phyloP scores from a whole-genome alignment of 2,113 vertebrate genomes.

The Python bivittatus region DNA sequence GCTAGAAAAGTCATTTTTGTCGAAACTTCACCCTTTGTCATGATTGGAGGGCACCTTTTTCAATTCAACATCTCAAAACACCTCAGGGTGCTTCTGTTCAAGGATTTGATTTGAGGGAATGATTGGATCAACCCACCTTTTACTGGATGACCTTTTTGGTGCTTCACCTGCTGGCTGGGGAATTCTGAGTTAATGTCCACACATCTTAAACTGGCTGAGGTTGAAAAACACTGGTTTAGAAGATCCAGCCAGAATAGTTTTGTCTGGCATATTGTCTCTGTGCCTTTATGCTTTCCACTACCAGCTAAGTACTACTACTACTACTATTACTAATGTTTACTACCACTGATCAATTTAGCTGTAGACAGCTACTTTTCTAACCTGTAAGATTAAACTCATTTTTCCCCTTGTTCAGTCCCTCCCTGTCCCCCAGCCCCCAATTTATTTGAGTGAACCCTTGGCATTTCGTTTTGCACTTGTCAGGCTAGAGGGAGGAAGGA shows the following conservation, averaged over 20 bases:
- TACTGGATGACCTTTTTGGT: background rate
- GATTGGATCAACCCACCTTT: background rate
- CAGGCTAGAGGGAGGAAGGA: constrained; percentile 24
- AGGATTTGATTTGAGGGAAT: background rate
- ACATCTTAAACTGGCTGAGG: background rate
- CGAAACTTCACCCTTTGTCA: background rate
- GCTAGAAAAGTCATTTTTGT: background rate
- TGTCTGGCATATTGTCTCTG: background rate
- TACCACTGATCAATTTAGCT: no score
- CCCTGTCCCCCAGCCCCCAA: background rate
- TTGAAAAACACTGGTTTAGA: background rate
- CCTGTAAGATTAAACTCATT: constrained; percentile 60
- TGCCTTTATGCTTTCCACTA: background rate
- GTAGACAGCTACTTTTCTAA: constrained; percentile 69
- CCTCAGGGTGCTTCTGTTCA: background rate
- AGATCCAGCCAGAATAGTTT: background rate
- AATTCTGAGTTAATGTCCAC: background rate
- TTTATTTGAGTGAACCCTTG: constrained; percentile 49
- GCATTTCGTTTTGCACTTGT: constrained; percentile 34
- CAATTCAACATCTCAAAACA: background rate
- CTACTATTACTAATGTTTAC: background rate
- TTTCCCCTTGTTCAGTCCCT: constrained; percentile 11
- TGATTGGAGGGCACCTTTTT: background rate
- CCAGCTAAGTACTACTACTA: background rate
- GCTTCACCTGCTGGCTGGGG: background rate